Base-by-base conservation (phyloP, 2,797 vertebrate genomes). In the Anableps anableps region DNA sequence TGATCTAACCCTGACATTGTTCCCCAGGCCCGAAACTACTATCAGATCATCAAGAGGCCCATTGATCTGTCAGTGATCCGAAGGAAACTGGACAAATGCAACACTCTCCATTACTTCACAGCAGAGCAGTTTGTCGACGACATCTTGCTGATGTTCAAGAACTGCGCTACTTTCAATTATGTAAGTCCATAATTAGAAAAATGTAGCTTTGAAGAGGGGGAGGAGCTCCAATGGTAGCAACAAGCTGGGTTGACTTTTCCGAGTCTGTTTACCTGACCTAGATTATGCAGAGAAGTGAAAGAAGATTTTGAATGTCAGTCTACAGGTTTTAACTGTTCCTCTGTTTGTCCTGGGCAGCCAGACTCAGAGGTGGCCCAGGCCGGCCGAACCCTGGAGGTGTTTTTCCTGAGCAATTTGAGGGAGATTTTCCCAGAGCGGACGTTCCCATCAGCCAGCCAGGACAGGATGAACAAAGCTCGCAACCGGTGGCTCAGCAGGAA, bases 141-240 rank as follows among this genome's bases (percentile, higher is more conserved):
- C 7, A 94, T 99, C 73, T 94, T 97, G 79, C 97, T 99, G 79
- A 99, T 99, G 98, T 98, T 99, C 88, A 97, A 95, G 95, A 99
- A 99, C 93, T 99, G 98, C 58, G 97, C 97, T 21, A 98, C 97
- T 72, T 99, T 99, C 92, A 99, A 99, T 87, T 99, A 99, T 10
- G 98, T 99, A 95, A 88, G 97, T 97, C 31, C 64, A 16, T 16
- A 19, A 36, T 4, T n/a, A 26, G 36, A 13, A 41, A 26, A 41
- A 41, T 41, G 1, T 43, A 7, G 23, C 14, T 70, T 62, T 17
- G 4, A 31, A 62, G 58, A 29, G 8, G 58, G n/a, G 29, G 5
- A 34, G 16, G 14, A 5, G 29, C 31, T 62, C 29, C 13, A 17
- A 14, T 31, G 4, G n/a, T 29, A 62, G 21, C 53, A 13, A 34